A percentile compares a stretch with the other conserved stretches of the same genome.
Evolutionary conservation across 2,888 invertebrate genomes (phyloP).

Genomic region (Piscicola geometra): DNA sequence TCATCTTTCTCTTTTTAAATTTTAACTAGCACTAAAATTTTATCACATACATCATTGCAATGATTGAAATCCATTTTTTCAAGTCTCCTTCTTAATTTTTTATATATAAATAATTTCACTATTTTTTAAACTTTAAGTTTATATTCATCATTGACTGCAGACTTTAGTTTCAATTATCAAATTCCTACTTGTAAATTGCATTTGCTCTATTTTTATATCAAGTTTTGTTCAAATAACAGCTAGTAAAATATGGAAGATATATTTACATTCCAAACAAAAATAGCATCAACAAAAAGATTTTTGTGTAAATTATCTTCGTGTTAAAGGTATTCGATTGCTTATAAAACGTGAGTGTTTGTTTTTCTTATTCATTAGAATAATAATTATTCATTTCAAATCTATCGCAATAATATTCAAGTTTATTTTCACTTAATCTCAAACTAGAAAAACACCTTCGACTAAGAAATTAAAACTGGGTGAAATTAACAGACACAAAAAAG

Average conservation of each 20-base stretch:
- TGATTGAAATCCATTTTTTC: not conserved
- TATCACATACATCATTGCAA: too few species aligned
- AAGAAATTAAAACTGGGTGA: too few species aligned
- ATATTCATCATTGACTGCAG: too few species aligned
- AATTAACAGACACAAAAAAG: too few species aligned
- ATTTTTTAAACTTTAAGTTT: not conserved
- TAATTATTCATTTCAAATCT: too few species aligned
- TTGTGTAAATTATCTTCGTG: too few species aligned
- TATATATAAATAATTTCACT: not conserved
- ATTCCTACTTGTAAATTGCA: not conserved
- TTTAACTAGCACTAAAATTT: too few species aligned
- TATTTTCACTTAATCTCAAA: too few species aligned
- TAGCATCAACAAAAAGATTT: not conserved
- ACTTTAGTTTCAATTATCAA: not conserved
- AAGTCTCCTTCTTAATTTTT: not conserved
- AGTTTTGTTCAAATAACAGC: not conserved
- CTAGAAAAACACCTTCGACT: too few species aligned
- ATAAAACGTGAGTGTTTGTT: not conserved
- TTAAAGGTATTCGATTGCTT: not conserved
- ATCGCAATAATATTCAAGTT: too few species aligned
- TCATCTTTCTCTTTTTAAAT: too few species aligned
- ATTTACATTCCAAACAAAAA: slow-evolving; percentile 4
- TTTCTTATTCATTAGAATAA: too few species aligned
- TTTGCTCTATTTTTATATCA: slow-evolving; percentile 5
- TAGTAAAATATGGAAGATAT: not conserved